These are phyloP conservation scores for Agonopterix subpropinquella DNA, from an alignment of 2,888 invertebrate species.

Conservation along the genomic window DNA sequence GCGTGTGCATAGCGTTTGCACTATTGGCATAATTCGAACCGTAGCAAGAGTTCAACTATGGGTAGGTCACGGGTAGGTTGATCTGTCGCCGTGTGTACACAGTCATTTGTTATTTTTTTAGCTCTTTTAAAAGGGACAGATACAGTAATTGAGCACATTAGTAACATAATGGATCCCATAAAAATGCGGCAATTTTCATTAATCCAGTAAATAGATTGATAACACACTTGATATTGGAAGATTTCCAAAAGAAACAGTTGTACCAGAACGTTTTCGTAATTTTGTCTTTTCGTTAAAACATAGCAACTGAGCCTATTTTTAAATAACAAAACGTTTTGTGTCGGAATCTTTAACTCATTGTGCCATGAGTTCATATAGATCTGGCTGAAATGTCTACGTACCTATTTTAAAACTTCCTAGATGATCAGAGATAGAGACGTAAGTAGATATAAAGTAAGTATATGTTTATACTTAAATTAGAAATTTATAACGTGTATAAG, in stretches of 20 bases:
- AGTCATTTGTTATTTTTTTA: conserved; percentile 17
- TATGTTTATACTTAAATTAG: too few relatives aligned
- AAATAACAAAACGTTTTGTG: conserved; percentile 36
- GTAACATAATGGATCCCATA: neutral
- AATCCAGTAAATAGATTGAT: conserved; percentile 61
- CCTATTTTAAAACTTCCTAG: too few relatives aligned
- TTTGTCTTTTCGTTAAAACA: conserved; percentile 57
- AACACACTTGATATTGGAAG: conserved; percentile 59
- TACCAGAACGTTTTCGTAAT: conserved; percentile 57
- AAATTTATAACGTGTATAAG: too few relatives aligned
- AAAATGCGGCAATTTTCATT: conserved; percentile 47
- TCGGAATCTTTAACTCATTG: conserved; percentile 23
- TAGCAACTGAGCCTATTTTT: conserved; percentile 56
- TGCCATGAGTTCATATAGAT: neutral
- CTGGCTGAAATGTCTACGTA: neutral
- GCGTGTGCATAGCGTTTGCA: too few relatives aligned
- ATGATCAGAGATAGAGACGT: too few relatives aligned
- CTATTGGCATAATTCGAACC: too few relatives aligned
- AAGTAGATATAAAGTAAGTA: too few relatives aligned
- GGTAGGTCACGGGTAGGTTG: too few relatives aligned
- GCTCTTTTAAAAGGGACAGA: conserved; percentile 1
- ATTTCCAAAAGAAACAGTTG: conserved; percentile 62
- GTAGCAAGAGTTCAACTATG: too few relatives aligned
- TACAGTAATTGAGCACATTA: too few relatives aligned
- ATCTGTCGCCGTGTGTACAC: too few relatives aligned